These are phyloP conservation scores for Aphis craccivora DNA, from an alignment of 1,140 invertebrate genomes.

Conservation along the genomic window DNA sequence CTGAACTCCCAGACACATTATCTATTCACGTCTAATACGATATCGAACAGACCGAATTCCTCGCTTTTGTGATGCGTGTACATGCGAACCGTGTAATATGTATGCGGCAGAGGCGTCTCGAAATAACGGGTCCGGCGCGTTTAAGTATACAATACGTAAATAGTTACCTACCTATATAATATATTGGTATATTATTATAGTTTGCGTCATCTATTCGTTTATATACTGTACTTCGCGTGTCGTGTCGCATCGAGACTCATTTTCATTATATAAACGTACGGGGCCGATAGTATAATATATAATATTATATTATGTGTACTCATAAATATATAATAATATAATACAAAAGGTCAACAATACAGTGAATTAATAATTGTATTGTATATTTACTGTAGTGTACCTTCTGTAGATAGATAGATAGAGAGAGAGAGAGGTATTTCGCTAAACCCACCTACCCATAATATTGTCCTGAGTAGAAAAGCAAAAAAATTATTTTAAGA, in stretches of 20 bases:
- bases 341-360: constrained; percentile 11
- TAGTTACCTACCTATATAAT: not conserved
- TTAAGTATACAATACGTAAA: not conserved
- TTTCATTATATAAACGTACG: not conserved
- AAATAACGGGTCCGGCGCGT: constrained; percentile 1
- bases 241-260: not conserved
- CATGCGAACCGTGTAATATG: not conserved
- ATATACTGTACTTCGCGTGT: not conserved
- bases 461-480: not conserved
- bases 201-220: not conserved
- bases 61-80: not conserved
- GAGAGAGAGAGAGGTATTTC: not conserved
- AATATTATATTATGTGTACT: not conserved
- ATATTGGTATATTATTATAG: constrained; percentile 12
- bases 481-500: not conserved
- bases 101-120: constrained; percentile 19
- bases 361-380: not conserved
- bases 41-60: not conserved
- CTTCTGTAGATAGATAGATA: not conserved
- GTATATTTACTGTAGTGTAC: not conserved
- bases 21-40: not conserved
- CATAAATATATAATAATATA: not conserved
- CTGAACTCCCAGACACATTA: not conserved
- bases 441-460: not conserved
- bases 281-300: not conserved